Evolutionary conservation across 1,140 invertebrate genomes (phyloP).

Genomic region (Cylas formicarius): DNA sequence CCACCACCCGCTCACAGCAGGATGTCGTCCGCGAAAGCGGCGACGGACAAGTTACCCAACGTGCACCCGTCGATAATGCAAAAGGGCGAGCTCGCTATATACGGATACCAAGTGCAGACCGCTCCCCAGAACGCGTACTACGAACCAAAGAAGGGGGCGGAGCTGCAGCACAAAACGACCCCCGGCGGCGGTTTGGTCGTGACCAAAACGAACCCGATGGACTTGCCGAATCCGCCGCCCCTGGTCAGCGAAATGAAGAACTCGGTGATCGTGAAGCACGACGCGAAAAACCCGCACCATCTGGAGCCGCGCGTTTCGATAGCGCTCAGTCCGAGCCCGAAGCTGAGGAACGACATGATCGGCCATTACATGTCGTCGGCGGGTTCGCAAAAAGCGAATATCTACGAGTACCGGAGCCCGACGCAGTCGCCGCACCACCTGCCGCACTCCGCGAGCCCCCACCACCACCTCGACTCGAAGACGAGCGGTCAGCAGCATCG

Average conservation of each 20-base stretch:
- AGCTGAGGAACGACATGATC: slow-evolving; percentile 52
- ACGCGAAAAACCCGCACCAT: slow-evolving; percentile 53
- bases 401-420: slow-evolving; percentile 50
- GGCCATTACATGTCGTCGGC: slow-evolving; percentile 51
- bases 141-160: slow-evolving; percentile 27
- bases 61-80: slow-evolving; percentile 47
- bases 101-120: slow-evolving; percentile 57
- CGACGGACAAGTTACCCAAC: slow-evolving; percentile 48
- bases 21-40: slow-evolving; percentile 40
- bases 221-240: slow-evolving; percentile 53
- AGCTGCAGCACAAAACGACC: slow-evolving; percentile 39
- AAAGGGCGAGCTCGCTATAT: slow-evolving; percentile 51
- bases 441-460: slow-evolving; percentile 34
- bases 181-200: slow-evolving; percentile 38
- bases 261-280: slow-evolving; percentile 72
- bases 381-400: slow-evolving; percentile 25
- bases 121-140: slow-evolving; percentile 46
- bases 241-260: slow-evolving; percentile 61
- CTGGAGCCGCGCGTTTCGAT: slow-evolving; percentile 50
- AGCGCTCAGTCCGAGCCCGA: slow-evolving; percentile 55
- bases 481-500: slow-evolving; percentile 30
- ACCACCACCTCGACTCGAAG: slow-evolving; percentile 39
- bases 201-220: slow-evolving; percentile 39
- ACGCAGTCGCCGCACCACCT: slow-evolving; percentile 50
- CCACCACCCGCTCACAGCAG: slow-evolving; percentile 53